Conservation (phyloP, 2,797 vertebrate species). For the Sitta carolinensis region DNA sequence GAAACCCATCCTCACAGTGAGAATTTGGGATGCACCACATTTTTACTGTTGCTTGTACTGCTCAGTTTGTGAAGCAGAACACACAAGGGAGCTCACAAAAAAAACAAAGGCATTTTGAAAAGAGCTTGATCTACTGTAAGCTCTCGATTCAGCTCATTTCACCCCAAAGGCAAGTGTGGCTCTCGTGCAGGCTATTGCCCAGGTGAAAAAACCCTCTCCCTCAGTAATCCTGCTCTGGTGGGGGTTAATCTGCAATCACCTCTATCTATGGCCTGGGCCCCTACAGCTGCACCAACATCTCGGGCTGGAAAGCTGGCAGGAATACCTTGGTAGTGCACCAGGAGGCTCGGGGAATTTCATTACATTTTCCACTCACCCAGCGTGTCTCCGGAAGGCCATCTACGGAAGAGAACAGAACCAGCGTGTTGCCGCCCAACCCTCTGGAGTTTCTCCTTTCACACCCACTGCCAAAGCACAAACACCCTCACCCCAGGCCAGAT, state of each 20-base stretch:
- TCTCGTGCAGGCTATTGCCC: neutral
- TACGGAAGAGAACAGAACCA: conserved; percentile 59
- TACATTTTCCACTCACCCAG: conserved; percentile 71
- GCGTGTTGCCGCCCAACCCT: conserved; percentile 53
- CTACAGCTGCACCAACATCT: conserved; percentile 38
- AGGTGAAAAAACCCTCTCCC: neutral
- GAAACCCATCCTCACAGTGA: conserved; percentile 24
- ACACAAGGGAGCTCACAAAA: neutral
- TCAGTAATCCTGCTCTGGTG: neutral
- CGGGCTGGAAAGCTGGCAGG: conserved; percentile 55
- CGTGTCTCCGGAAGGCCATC: conserved; percentile 65
- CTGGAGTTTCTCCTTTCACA: conserved; percentile 59
- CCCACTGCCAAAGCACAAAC: conserved; percentile 61
- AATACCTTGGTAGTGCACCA: conserved; percentile 56
- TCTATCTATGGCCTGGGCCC: neutral
- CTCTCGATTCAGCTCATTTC: neutral
- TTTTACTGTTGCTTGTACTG: conserved; percentile 28
- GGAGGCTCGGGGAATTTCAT: conserved; percentile 72
- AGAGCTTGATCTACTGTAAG: neutral
- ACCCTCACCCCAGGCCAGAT: conserved; percentile 38
- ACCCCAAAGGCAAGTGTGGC: neutral
- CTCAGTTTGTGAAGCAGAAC: neutral
- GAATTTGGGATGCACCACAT: conserved; percentile 20
- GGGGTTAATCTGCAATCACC: conserved; percentile 3
- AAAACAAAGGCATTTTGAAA: neutral